Evolutionary conservation across 2,888 invertebrate species (phyloP).

Genomic region (Phyllotreta cruciferae): DNA sequence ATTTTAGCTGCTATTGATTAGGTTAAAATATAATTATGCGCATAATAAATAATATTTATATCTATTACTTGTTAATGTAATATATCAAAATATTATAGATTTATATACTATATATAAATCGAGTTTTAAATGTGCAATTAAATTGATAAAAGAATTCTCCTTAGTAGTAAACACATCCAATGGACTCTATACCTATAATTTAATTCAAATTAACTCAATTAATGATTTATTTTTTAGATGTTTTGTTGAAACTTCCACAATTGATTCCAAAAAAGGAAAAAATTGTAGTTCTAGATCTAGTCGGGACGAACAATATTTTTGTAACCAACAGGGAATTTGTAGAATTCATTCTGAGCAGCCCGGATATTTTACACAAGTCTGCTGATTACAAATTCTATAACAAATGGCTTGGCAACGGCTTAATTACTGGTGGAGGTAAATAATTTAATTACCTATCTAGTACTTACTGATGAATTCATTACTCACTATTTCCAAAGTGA

Average conservation of each 20-base stretch:
- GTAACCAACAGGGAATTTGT: constrained; percentile 42
- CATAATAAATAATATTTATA: no score
- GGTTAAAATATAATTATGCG: no score
- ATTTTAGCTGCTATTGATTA: neutral
- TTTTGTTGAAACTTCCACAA: constrained; percentile 25
- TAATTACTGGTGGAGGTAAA: constrained; percentile 55
- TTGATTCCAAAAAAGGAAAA: constrained; percentile 37
- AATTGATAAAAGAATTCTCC: neutral
- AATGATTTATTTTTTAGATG: constrained; percentile 26
- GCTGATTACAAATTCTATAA: constrained; percentile 52
- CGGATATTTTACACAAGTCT: constrained; percentile 51
- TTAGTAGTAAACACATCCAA: neutral
- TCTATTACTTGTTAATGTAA: no score
- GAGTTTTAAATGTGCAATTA: no score
- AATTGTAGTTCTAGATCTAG: constrained; percentile 32
- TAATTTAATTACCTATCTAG: neutral
- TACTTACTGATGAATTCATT: no score
- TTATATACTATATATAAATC: no score
- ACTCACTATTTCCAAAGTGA: no score
- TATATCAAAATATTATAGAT: no score
- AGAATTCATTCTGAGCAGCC: constrained; percentile 50
- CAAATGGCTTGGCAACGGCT: constrained; percentile 56
- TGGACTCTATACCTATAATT: no score
- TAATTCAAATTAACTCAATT: no score
- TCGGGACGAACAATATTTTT: constrained; percentile 25